Evolutionary conservation across 2,113 vertebrate species (phyloP).

Genomic region (Mesitornis unicolor): DNA sequence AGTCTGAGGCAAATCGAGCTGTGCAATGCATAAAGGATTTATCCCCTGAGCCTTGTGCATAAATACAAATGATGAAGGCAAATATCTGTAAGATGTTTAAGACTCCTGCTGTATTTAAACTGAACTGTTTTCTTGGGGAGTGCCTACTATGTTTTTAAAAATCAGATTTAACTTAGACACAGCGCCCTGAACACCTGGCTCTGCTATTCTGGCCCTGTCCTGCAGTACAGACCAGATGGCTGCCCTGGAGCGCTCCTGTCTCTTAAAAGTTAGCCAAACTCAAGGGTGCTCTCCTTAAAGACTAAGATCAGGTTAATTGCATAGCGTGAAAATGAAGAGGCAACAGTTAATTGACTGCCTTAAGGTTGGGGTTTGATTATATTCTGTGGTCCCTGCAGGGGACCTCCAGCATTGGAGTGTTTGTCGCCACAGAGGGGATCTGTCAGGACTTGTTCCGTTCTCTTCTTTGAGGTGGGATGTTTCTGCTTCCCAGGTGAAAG

Average conservation of each 20-base stretch:
- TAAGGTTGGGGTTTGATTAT: background rate
- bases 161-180: background rate
- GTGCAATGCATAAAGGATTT: background rate
- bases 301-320: background rate
- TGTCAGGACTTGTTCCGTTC: background rate
- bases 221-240: background rate
- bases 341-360: background rate
- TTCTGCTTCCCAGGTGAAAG: conserved; percentile 85
- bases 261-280: background rate
- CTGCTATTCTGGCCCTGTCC: background rate
- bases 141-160: background rate
- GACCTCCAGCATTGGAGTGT: background rate
- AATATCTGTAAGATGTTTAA: background rate
- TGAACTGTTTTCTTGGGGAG: background rate
- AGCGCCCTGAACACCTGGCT: background rate
- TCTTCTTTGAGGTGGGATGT: background rate
- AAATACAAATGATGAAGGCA: background rate
- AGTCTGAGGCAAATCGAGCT: conserved; percentile 28
- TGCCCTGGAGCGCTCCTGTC: background rate
- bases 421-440: background rate
- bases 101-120: background rate
- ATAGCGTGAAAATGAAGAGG: background rate
- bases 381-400: background rate
- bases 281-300: background rate
- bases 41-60: conserved; percentile 29